These are phyloP conservation scores for Phaonia tiefii DNA, from an alignment of 2,888 invertebrate genomes.

Conservation along the genomic window DNA sequence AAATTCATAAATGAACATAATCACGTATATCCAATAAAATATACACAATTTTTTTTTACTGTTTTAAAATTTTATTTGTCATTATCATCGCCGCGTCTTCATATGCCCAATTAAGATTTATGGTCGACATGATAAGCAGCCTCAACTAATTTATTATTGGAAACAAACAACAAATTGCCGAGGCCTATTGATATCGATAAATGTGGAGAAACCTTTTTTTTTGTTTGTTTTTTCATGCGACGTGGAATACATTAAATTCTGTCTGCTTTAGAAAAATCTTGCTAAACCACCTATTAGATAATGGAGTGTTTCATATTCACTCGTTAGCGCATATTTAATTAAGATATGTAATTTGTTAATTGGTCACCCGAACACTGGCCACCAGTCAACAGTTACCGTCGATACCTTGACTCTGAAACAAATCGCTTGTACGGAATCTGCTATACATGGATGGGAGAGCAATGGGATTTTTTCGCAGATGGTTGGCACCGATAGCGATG, in stretches of 20 bases:
- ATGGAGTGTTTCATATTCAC: constrained; percentile 28
- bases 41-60: constrained; percentile 13
- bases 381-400: neutral
- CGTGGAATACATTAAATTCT: constrained; percentile 5
- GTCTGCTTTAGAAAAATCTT: constrained; percentile 36
- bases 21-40: neutral
- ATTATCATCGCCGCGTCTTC: constrained; percentile 51
- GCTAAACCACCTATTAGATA: constrained; percentile 38
- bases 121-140: constrained; percentile 61
- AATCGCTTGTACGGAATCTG: neutral
- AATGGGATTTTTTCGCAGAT: constrained; percentile 38
- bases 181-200: neutral
- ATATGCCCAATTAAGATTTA: constrained; percentile 62
- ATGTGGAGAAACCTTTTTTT: too few relatives aligned
- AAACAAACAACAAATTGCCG: constrained; percentile 17
- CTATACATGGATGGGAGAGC: neutral
- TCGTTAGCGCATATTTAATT: constrained; percentile 54
- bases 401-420: too few relatives aligned
- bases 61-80: constrained; percentile 15
- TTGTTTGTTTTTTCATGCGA: too few relatives aligned
- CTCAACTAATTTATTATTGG: constrained; percentile 53
- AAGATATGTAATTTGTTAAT: constrained; percentile 40
- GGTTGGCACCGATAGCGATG: constrained; percentile 42
- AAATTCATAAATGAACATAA: neutral
- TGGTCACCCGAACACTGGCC: neutral